Evolutionary conservation across 37 sponge, comb jelly and placozoan species (phyloP).

Genomic region (Ephydatia muelleri): DNA sequence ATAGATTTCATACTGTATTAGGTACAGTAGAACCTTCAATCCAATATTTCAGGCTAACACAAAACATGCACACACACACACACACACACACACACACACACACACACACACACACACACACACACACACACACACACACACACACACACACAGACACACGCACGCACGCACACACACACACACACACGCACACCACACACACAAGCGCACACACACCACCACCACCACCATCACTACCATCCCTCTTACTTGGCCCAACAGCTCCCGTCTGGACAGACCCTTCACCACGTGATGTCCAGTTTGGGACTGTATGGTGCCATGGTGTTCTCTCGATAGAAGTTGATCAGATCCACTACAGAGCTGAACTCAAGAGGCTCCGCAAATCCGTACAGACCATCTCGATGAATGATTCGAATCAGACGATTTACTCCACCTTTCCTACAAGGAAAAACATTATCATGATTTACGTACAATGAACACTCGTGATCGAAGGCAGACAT

Average conservation of each 20-base stretch:
- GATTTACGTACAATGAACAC: too few species aligned
- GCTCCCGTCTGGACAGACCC: constrained; percentile 49
- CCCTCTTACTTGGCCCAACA: not conserved
- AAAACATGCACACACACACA: not conserved
- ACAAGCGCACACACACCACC: constrained; percentile 8
- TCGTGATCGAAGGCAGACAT: too few species aligned
- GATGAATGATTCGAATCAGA: constrained; percentile 78
- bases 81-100: not conserved
- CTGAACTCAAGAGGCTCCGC: constrained; percentile 81
- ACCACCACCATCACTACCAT: not conserved
- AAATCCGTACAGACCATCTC: constrained; percentile 79
- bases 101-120: constrained; percentile 13
- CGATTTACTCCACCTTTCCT: constrained; percentile 86
- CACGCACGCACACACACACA: constrained; percentile 18
- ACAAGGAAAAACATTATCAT: not conserved
- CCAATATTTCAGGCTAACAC: not conserved
- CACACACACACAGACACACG: not conserved
- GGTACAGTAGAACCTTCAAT: too few species aligned
- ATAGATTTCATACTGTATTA: too few species aligned
- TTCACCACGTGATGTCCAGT: constrained; percentile 71
- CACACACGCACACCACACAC: constrained; percentile 44
- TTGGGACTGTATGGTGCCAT: constrained; percentile 81
- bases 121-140: constrained; percentile 6
- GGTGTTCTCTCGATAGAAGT: constrained; percentile 61
- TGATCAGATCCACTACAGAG: constrained; percentile 74